Evolutionary conservation across 2,113 vertebrate genomes (phyloP), one percentile per base, ranked within the genome.

Genomic region (Picathartes gymnocephalus): DNA sequence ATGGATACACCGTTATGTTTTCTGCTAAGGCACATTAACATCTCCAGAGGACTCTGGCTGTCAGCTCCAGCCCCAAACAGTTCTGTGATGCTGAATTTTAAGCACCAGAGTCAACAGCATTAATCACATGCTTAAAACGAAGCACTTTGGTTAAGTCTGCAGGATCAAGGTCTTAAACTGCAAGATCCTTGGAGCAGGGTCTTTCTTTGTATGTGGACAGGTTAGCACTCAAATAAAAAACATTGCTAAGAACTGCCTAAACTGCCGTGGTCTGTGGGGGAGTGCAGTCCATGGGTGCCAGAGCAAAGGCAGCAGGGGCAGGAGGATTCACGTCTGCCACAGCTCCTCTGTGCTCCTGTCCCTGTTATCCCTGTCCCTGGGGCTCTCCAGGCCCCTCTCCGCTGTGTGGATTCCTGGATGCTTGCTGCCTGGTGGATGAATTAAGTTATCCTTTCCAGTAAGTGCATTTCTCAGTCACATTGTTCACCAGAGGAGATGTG

Each of bases 371-470:
- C 53, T 3, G 3, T 22, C 48, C 42, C 71, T 0, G 20, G 69
- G 20, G 39, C 74, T 76, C 39, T 45, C 53, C 70, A 11, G 45
- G 54, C 74, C 84, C 79, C 66, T 50, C 60, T 40, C 64, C 1
- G 21, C 11, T 5, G 24, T 1, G 1, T 2, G 0, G 65, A 47
- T 71, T 78, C 79, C 83, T 68, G 6, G 71, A 50, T 47, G 87
- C 84, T 62, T 3, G 64, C 78, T 80, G 82, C n/a, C 37, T 25
- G 73, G 82, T 42, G 53, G 95, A 68, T 92, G 94, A 86, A 97
- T 95, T 93, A 91, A 95, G 92, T 92, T 93, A 90, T 96, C 96
- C 91, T 96, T 96, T 93, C 97, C 92, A 83, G 96, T 92, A 97
- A 92, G 93, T 96, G 95, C 94, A 45, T 94, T 91, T 93, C 83